Evolutionary conservation across 2,113 vertebrate species (phyloP), one percentile per base, ranked within the genome.

Genomic region (Seriola quinqueradiata): DNA sequence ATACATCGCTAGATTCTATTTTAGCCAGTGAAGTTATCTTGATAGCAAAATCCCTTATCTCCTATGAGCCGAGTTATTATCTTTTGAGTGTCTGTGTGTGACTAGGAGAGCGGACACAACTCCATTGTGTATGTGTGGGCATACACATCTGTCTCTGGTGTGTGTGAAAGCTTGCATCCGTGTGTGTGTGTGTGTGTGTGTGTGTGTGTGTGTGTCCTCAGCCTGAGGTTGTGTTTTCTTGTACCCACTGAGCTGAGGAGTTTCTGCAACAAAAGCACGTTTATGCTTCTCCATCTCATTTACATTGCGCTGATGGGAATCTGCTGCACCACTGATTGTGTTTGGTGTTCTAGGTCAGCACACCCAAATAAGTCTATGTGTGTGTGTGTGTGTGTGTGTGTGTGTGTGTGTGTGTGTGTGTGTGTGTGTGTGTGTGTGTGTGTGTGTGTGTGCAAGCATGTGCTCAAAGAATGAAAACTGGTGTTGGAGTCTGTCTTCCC

Each of bases 261-360:
- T 90, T 90, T 91, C 58, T 90, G 90, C 90, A 90, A 91, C 84
- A 90, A 90, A 85, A 88, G 87, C 86, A 82, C 46, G 75, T 90
- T 91, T 78, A 63, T 28, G 13, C 80, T 74, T 34, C 70, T 82
- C 70, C 66, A 50, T 89, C 83, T 92, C 88, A 90, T 94, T 91
- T 90, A 85, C 91, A 89, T 91, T 65, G 83, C 40, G 23, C 88
- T 91, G 87, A 94, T 91, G 90, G 72, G 89, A 92, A 89, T 89
- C 90, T 89, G 84, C 88, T 81, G 88, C 89, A 91, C 79, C 66
- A 71, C 85, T 90, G 89, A 89, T 87, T 91, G 85, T 89, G 84
- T 87, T 92, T 86, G 77, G 85, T 73, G 83, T 92, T 93, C 89
- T 89, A 81, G 90, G 90, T 94, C 87, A 93, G 82, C 88, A 82